Percentiles rank a stretch among this genome's conserved stretches.
These are phyloP conservation scores for Drosophila parabipectinata DNA, from an alignment of 1,140 invertebrate genomes.

Conservation along the genomic window DNA sequence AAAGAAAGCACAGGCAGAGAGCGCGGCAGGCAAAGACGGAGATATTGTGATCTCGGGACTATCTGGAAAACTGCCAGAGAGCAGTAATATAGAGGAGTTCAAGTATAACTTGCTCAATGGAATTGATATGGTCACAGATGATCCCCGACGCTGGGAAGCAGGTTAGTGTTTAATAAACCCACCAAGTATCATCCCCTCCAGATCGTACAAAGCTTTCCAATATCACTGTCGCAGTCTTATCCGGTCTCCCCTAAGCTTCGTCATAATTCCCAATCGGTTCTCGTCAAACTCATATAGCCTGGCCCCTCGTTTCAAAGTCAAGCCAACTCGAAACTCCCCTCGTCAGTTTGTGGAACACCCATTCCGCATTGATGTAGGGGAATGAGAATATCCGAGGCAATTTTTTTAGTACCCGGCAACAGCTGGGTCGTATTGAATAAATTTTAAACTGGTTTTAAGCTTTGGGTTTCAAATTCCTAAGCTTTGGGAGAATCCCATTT, in stretches of 20 bases:
- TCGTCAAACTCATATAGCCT: no score
- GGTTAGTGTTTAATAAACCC: slow-evolving; percentile 66
- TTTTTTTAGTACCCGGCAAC: slow-evolving; percentile 20
- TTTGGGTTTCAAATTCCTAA: not conserved
- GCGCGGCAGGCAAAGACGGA: slow-evolving; percentile 20
- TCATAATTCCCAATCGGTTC: slow-evolving; percentile 30
- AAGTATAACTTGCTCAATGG: slow-evolving; percentile 92
- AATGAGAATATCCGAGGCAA: slow-evolving; percentile 24
- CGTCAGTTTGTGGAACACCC: slow-evolving; percentile 13
- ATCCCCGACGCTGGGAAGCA: slow-evolving; percentile 91
- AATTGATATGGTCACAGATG: slow-evolving; percentile 94
- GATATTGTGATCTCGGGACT: slow-evolving; percentile 95
- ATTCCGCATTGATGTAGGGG: not conserved
- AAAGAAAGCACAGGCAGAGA: slow-evolving; percentile 37
- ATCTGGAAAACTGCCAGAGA: slow-evolving; percentile 95
- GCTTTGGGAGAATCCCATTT: not conserved
- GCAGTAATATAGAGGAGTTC: slow-evolving; percentile 94
- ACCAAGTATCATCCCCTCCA: no score
- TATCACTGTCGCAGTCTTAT: not conserved
- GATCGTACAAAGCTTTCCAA: not conserved
- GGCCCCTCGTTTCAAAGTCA: not conserved
- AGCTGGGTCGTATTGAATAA: not conserved
- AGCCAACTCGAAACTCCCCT: slow-evolving; percentile 1
- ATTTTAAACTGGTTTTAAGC: slow-evolving; percentile 10
- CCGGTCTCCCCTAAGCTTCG: not conserved